phyloP scores from a whole-genome alignment of 1,140 invertebrate genomes.

The Aphaenogaster ashmeadi region DNA sequence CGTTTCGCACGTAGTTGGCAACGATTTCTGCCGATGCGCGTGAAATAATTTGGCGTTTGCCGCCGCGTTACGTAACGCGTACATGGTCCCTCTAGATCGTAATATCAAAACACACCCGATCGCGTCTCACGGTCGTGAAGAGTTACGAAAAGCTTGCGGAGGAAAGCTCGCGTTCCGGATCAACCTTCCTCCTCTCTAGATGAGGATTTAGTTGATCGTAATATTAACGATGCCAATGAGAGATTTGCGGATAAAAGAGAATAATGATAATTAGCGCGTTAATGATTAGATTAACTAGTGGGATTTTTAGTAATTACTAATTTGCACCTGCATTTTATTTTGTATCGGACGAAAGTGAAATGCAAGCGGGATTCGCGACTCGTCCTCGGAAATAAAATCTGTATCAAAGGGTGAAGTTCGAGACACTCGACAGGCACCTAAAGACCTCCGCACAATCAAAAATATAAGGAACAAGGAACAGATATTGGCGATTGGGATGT shows the following conservation, averaged over 20 bases:
- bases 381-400: too few relatives aligned
- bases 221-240: not conserved
- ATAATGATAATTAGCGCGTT: not conserved
- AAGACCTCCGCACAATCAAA: too few relatives aligned
- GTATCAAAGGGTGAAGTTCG: too few relatives aligned
- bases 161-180: not conserved
- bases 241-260: not conserved
- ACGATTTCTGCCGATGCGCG: constrained; percentile 85
- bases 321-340: not conserved
- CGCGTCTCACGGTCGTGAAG: not conserved
- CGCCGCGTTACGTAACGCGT: constrained; percentile 76
- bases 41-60: constrained; percentile 84
- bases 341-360: not conserved
- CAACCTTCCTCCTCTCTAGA: not conserved
- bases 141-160: not conserved
- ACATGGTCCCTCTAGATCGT: constrained; percentile 14
- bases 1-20: constrained; percentile 84
- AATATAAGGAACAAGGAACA: too few relatives aligned
- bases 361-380: too few relatives aligned
- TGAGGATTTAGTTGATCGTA: not conserved
- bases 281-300: not conserved
- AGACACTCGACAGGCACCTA: too few relatives aligned
- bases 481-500: too few relatives aligned
- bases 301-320: not conserved
- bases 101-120: constrained; percentile 53